A percentile compares a stretch with the other conserved stretches of the same genome.
phyloP scores from a whole-genome alignment of 2,113 vertebrate genomes.

The Paraplagusia blochii region DNA sequence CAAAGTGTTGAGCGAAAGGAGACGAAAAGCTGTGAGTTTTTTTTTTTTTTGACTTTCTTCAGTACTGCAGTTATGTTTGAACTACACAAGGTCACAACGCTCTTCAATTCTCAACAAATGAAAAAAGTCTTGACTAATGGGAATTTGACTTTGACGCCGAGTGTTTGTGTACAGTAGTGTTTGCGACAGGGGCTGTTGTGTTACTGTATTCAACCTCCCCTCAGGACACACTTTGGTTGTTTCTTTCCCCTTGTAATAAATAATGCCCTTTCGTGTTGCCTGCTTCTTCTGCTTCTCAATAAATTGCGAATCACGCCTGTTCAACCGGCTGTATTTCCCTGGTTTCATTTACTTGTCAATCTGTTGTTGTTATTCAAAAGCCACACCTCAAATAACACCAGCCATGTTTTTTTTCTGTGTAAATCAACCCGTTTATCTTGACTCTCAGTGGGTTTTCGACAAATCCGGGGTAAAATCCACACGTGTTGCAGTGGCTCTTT shows the following conservation, averaged over 20 bases:
- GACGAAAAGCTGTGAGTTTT: constrained; percentile 16
- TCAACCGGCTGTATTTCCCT: constrained; percentile 58
- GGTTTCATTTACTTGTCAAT: constrained; percentile 58
- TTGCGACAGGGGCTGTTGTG: constrained; percentile 32
- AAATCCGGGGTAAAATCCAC: constrained; percentile 9
- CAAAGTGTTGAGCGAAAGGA: constrained; percentile 34
- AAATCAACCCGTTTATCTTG: constrained; percentile 9
- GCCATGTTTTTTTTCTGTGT: neutral
- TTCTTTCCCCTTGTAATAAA: constrained; percentile 54
- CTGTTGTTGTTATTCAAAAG: constrained; percentile 22
- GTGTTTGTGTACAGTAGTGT: constrained; percentile 50
- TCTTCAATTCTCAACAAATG: constrained; percentile 19
- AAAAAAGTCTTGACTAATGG: constrained; percentile 24
- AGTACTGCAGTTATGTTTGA: constrained; percentile 5
- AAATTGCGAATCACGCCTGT: constrained; percentile 62
- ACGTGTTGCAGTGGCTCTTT: neutral
- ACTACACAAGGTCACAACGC: constrained; percentile 39
- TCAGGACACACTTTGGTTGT: constrained; percentile 55
- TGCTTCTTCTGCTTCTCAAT: constrained; percentile 64
- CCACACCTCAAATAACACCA: constrained; percentile 18
- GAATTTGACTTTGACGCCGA: constrained; percentile 31
- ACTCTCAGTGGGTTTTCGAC: constrained; percentile 14
- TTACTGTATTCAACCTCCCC: constrained; percentile 41
- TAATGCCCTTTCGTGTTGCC: constrained; percentile 70
- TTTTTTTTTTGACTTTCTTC: constrained; percentile 4